These are phyloP conservation scores for Xanthia icteritia DNA, from an alignment of 2,888 invertebrate species.

Conservation along the genomic window DNA sequence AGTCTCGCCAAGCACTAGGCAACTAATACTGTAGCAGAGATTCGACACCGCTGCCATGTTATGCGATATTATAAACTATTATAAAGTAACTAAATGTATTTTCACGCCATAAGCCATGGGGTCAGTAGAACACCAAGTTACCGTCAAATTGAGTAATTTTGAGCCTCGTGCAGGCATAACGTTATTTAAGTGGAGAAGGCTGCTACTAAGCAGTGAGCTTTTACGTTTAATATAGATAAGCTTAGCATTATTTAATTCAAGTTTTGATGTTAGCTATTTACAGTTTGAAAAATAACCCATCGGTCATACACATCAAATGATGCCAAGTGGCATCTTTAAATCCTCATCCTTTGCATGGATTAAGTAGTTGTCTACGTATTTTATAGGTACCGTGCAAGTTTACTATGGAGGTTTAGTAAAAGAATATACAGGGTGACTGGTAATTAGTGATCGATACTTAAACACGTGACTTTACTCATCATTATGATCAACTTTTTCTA, in stretches of 20 bases:
- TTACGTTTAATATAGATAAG: neutral
- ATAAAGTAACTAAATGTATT: slow-evolving; percentile 54
- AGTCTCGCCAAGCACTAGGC: neutral
- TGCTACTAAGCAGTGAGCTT: neutral
- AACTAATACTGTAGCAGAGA: slow-evolving; percentile 8
- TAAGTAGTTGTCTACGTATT: neutral
- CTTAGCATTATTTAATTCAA: neutral
- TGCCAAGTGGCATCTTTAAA: neutral
- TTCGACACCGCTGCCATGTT: slow-evolving; percentile 33
- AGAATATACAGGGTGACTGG: neutral
- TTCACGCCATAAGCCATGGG: slow-evolving; percentile 43
- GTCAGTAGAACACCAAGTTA: slow-evolving; percentile 62
- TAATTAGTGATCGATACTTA: too few species aligned
- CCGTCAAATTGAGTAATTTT: slow-evolving; percentile 57
- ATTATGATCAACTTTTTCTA: too few species aligned
- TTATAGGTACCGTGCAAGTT: neutral
- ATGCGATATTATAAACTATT: slow-evolving; percentile 47
- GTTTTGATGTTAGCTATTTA: neutral
- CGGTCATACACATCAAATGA: too few species aligned
- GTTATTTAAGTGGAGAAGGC: slow-evolving; percentile 34
- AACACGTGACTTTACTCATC: too few species aligned
- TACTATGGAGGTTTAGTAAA: slow-evolving; percentile 1
- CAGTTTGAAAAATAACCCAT: neutral
- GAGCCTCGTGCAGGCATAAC: slow-evolving; percentile 38
- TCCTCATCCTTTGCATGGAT: neutral